These are phyloP conservation scores for Isichthys henryi DNA, from an alignment of 2,113 vertebrate species.

Conservation along the genomic window DNA sequence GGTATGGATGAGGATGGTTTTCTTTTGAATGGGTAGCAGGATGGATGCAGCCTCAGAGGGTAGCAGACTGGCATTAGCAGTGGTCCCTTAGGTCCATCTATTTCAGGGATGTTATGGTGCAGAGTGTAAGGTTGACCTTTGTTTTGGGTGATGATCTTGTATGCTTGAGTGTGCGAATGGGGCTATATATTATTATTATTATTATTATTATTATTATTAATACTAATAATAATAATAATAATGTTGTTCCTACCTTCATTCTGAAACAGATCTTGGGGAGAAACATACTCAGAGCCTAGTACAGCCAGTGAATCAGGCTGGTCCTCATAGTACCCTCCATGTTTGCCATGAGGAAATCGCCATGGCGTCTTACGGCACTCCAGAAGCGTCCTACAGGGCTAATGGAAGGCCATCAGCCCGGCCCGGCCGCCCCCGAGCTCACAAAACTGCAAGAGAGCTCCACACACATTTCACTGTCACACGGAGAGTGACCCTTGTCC, in stretches of 20 bases:
- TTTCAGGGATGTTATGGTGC: neutral
- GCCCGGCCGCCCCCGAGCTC: neutral
- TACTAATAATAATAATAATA: too few relatives aligned
- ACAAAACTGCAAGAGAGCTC: neutral
- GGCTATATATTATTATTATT: neutral
- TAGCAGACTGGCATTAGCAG: neutral
- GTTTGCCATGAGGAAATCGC: neutral
- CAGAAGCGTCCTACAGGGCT: neutral
- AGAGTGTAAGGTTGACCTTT: neutral
- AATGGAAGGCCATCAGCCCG: neutral
- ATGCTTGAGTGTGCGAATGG: too few relatives aligned
- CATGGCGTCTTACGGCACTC: neutral
- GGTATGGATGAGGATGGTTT: neutral
- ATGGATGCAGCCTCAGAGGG: neutral
- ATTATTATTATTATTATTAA: too few relatives aligned
- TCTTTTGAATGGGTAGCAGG: neutral
- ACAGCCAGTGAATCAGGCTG: neutral
- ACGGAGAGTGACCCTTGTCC: neutral
- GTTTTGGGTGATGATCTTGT: too few relatives aligned
- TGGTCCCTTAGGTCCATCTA: too few relatives aligned
- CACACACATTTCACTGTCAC: neutral
- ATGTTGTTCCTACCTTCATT: too few relatives aligned
- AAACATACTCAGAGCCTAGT: neutral
- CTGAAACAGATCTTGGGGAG: too few relatives aligned
- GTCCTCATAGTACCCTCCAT: neutral